phyloP scores from a whole-genome alignment of 2,113 vertebrate genomes.

The Ammospiza caudacuta region DNA sequence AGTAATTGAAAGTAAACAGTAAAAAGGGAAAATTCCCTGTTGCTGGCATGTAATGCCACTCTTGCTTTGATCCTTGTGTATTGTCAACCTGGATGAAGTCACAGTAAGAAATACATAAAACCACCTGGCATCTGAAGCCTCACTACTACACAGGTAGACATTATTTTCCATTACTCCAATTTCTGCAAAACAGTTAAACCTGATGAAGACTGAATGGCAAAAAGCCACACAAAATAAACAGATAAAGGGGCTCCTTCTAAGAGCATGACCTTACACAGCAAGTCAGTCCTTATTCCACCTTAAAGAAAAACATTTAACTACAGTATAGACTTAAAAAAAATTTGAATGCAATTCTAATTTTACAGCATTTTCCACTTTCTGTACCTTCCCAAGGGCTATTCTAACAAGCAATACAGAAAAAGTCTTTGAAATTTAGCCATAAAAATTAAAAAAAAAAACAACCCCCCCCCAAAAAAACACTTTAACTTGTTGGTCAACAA shows the following conservation, averaged over 20 bases:
- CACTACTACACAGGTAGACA: background rate
- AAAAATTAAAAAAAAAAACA: background rate
- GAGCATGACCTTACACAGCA: background rate
- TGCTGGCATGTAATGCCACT: background rate
- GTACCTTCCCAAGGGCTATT: background rate
- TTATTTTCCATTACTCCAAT: background rate
- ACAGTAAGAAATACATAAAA: background rate
- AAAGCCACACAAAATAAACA: background rate
- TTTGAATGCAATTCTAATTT: background rate
- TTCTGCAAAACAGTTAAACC: background rate
- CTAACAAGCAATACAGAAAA: background rate
- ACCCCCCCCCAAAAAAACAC: background rate
- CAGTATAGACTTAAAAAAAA: background rate
- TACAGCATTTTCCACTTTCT: background rate
- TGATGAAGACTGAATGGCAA: background rate
- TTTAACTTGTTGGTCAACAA: background rate
- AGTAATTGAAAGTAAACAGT: background rate
- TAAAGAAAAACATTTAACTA: background rate
- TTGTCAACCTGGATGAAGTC: background rate
- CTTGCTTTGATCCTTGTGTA: background rate
- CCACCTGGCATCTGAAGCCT: background rate
- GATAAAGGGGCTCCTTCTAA: background rate
- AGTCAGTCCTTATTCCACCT: background rate
- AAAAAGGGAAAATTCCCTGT: background rate
- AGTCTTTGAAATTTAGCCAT: background rate